Percentiles rank a stretch among this genome's conserved stretches.
These are phyloP conservation scores for Schizotus pectinicornis DNA, from an alignment of 2,888 invertebrate genomes.

Conservation along the genomic window DNA sequence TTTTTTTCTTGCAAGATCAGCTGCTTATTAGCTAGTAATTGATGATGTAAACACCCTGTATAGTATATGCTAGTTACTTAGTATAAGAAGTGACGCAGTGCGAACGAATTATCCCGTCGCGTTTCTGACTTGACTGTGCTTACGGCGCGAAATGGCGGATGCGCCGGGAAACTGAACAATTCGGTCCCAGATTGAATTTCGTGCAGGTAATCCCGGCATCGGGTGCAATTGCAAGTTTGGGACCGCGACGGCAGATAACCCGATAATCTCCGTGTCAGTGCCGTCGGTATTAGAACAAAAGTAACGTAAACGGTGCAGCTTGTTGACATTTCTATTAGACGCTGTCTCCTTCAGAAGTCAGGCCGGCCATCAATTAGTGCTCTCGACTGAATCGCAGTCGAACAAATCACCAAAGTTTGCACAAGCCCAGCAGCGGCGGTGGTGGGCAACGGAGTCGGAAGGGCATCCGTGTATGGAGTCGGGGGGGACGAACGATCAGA, in stretches of 20 bases:
- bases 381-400: constrained; percentile 51
- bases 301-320: constrained; percentile 42
- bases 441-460: constrained; percentile 13
- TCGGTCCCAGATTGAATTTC: no score
- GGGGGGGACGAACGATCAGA: constrained; percentile 7
- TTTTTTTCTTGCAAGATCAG: no score
- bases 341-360: constrained; percentile 55
- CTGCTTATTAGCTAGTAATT: no score
- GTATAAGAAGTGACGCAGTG: no score
- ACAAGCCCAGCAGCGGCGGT: constrained; percentile 31
- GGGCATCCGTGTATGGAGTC: constrained; percentile 6
- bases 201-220: no score
- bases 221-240: no score
- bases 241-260: constrained; percentile 2
- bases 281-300: constrained; percentile 33
- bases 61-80: no score
- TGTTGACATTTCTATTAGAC: constrained; percentile 59
- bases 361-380: constrained; percentile 58
- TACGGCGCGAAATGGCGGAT: no score
- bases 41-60: no score
- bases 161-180: no score
- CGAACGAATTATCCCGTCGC: no score
- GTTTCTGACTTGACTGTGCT: no score
- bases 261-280: constrained; percentile 15
- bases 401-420: constrained; percentile 53